phyloP scores from a whole-genome alignment of 2,888 invertebrate species.

The Dasypogon diadema region DNA sequence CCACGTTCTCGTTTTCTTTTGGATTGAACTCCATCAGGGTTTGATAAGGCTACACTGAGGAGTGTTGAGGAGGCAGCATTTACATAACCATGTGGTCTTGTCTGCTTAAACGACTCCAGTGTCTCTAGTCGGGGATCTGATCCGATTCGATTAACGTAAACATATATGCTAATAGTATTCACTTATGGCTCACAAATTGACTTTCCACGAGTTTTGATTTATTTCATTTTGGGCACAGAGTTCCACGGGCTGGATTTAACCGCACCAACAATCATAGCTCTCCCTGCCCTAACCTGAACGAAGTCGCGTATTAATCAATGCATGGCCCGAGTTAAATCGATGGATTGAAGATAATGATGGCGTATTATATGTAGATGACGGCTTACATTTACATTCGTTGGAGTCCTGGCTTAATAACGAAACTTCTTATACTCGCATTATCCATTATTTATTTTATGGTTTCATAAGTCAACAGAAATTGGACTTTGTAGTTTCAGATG shows the following conservation, averaged over 20 bases:
- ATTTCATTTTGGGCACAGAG: slow-evolving; percentile 52
- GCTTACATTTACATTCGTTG: slow-evolving; percentile 46
- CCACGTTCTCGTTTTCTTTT: slow-evolving; percentile 29
- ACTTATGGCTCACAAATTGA: slow-evolving; percentile 58
- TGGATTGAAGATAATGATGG: slow-evolving; percentile 58
- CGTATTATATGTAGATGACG: slow-evolving; percentile 53
- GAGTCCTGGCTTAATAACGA: slow-evolving; percentile 38
- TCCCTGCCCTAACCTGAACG: not conserved
- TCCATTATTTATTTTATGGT: slow-evolving; percentile 49
- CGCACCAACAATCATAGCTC: slow-evolving; percentile 38
- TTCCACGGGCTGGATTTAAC: slow-evolving; percentile 39
- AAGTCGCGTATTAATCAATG: slow-evolving; percentile 56
- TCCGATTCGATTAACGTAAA: slow-evolving; percentile 60
- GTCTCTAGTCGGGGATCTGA: slow-evolving; percentile 57
- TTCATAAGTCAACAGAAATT: slow-evolving; percentile 50
- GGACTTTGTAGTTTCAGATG: slow-evolving; percentile 31
- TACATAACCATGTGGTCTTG: slow-evolving; percentile 51
- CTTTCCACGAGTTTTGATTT: slow-evolving; percentile 57
- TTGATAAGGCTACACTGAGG: slow-evolving; percentile 19
- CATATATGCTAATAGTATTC: slow-evolving; percentile 61
- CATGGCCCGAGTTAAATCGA: slow-evolving; percentile 55
- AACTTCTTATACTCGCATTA: slow-evolving; percentile 49
- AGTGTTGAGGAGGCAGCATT: slow-evolving; percentile 42
- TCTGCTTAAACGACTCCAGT: slow-evolving; percentile 50
- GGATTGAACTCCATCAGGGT: not conserved